phyloP scores from a whole-genome alignment of 2,113 vertebrate species.

The Catharus minimus region DNA sequence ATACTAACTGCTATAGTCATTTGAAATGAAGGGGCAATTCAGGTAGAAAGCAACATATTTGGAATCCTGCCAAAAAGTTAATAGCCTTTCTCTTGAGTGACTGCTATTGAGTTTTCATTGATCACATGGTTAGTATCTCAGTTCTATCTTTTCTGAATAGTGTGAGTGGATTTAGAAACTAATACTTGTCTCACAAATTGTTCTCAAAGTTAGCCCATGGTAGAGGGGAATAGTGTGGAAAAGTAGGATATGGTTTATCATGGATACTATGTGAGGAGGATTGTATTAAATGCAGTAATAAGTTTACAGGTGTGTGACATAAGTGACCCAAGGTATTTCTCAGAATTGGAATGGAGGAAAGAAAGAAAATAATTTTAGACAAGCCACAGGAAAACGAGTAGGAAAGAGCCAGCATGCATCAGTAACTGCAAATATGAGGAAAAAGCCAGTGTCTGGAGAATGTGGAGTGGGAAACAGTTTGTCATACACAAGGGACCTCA shows the following conservation, averaged over 20 bases:
- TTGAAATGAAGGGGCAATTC: neutral
- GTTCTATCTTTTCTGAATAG: neutral
- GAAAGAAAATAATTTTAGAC: neutral
- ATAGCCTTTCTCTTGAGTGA: neutral
- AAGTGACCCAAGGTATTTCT: neutral
- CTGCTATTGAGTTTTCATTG: neutral
- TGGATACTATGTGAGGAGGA: neutral
- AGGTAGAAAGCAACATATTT: neutral
- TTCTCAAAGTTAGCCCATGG: neutral
- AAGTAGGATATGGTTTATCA: neutral
- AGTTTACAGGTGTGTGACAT: neutral
- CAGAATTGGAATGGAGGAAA: neutral
- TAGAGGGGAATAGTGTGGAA: neutral
- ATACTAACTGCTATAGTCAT: neutral
- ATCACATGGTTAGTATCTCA: neutral
- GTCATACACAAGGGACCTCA: accelerated
- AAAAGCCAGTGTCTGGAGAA: neutral
- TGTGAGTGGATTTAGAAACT: neutral
- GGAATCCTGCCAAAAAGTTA: neutral
- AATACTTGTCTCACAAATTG: neutral
- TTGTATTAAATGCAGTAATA: neutral
- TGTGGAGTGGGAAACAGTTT: neutral
- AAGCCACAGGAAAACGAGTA: neutral
- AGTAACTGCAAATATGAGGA: neutral
- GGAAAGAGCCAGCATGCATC: neutral